Evolutionary conservation across 2,888 invertebrate genomes (phyloP).

Genomic region (Dusona sp.): DNA sequence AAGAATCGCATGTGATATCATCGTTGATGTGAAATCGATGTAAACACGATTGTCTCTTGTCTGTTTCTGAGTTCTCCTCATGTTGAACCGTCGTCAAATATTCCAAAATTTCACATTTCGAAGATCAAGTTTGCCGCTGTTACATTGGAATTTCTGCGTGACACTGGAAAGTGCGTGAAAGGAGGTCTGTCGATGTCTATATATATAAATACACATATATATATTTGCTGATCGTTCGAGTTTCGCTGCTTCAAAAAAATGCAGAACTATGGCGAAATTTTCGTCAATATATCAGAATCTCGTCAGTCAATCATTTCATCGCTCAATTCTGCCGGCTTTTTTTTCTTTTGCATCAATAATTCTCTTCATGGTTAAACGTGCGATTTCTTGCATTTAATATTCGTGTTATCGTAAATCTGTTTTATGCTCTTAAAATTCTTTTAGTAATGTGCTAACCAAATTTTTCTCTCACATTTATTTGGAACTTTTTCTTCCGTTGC

Average conservation of each 20-base stretch:
- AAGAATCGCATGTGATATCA: not conserved
- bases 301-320: not conserved
- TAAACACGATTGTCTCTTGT: not conserved
- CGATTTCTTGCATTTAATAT: not conserved
- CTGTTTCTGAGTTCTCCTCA: not conserved
- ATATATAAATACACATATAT: too few relatives aligned
- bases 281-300: not conserved
- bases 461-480: not conserved
- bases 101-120: slow-evolving; percentile 67
- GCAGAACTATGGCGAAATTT: slow-evolving; percentile 34
- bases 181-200: slow-evolving; percentile 23
- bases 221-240: slow-evolving; percentile 10
- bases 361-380: not conserved
- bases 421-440: not conserved
- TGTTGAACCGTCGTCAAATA: slow-evolving; percentile 30
- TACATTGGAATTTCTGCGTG: slow-evolving; percentile 54
- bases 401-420: not conserved
- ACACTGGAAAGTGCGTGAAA: slow-evolving; percentile 60
- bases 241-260: slow-evolving; percentile 27
- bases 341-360: not conserved
- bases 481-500: not conserved
- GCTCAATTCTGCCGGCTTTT: not conserved
- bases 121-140: slow-evolving; percentile 67
- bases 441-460: not conserved
- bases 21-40: not conserved